phyloP scores from a whole-genome alignment of 1,140 invertebrate species.

The Polyergus mexicanus region DNA sequence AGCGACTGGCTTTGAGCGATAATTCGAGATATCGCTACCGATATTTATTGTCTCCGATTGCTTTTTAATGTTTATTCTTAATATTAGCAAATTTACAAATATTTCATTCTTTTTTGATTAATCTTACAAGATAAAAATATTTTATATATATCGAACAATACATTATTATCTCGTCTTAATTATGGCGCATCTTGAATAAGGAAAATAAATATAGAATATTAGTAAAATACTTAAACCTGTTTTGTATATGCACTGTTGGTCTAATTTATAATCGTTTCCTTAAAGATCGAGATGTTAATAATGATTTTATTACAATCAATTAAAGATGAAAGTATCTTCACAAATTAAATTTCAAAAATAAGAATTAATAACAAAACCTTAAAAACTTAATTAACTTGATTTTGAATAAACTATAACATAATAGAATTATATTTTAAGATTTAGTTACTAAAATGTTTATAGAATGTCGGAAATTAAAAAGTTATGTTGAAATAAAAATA shows the following conservation, averaged over 20 bases:
- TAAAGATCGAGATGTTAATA: background rate
- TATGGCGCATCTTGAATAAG: background rate
- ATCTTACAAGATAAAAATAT: too few relatives aligned
- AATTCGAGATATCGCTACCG: too few relatives aligned
- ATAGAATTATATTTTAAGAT: background rate
- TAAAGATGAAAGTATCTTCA: too few relatives aligned
- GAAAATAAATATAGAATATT: background rate
- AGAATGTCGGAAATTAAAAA: background rate
- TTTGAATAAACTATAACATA: too few relatives aligned
- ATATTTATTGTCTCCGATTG: background rate
- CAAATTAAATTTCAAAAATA: too few relatives aligned
- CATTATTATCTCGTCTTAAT: background rate
- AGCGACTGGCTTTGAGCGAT: too few relatives aligned
- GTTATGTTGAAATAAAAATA: too few relatives aligned
- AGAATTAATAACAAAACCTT: too few relatives aligned
- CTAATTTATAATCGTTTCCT: background rate
- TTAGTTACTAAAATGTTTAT: background rate
- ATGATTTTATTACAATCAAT: background rate
- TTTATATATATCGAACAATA: background rate
- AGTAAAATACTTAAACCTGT: background rate
- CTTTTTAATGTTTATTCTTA: background rate
- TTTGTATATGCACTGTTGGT: background rate
- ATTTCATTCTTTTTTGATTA: background rate
- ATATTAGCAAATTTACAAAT: background rate
- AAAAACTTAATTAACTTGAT: too few relatives aligned